A percentile compares a stretch with the other conserved stretches of the same genome.
Conservation (phyloP, 2,113 vertebrate species). For the Tachysurus vachellii region DNA sequence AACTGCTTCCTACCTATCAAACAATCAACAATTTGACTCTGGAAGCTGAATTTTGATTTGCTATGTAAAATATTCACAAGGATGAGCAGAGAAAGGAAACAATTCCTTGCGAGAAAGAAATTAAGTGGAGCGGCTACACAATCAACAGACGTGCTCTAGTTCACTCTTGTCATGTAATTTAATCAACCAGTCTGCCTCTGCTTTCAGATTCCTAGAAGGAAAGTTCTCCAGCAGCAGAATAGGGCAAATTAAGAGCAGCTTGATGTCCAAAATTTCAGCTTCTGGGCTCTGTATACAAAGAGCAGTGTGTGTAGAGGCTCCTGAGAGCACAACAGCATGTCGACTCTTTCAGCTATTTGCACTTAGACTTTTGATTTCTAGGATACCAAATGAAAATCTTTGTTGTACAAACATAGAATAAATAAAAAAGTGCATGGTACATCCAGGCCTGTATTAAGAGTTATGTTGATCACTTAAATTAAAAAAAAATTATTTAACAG, state of each 20-base stretch:
- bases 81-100: constrained; percentile 6
- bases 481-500: not conserved
- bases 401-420: not conserved
- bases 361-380: not conserved
- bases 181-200: constrained; percentile 45
- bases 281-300: constrained; percentile 26
- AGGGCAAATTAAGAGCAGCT: constrained; percentile 50
- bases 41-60: constrained; percentile 23
- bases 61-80: constrained; percentile 21
- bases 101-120: constrained; percentile 19
- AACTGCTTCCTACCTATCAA: constrained; percentile 2
- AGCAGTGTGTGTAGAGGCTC: not conserved
- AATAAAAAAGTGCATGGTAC: not conserved
- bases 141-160: constrained; percentile 45
- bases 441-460: not conserved
- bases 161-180: constrained; percentile 42
- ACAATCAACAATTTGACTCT: constrained; percentile 17
- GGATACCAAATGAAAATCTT: not conserved
- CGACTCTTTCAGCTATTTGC: not conserved
- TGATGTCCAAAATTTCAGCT: constrained; percentile 33
- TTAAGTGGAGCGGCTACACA: constrained; percentile 32
- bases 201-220: constrained; percentile 37
- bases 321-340: not conserved
- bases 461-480: not conserved
- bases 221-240: constrained; percentile 42